These are phyloP conservation scores for Pyrgus malvae DNA, from an alignment of 2,888 invertebrate species.

Conservation along the genomic window DNA sequence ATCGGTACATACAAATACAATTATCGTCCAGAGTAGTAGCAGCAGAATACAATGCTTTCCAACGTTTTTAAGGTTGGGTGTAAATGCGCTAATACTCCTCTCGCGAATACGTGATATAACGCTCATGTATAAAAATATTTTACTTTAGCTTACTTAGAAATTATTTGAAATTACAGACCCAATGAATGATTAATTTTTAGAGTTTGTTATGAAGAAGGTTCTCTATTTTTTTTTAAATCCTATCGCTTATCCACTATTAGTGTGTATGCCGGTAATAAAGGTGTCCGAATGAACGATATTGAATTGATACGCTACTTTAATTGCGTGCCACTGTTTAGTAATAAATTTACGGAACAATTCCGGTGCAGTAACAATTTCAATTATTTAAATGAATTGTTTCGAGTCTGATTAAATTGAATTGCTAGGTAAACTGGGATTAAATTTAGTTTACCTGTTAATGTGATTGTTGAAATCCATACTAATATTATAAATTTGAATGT, in stretches of 20 bases:
- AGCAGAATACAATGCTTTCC: too few species aligned
- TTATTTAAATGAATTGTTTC: constrained; percentile 14
- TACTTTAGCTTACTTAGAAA: too few species aligned
- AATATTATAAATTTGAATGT: too few species aligned
- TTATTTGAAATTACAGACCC: too few species aligned
- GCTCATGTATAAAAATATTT: too few species aligned
- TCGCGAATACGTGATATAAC: too few species aligned
- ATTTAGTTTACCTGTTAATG: background rate
- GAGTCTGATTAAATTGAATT: constrained; percentile 11
- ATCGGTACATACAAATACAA: too few species aligned
- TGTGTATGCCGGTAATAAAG: constrained; percentile 5
- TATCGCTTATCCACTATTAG: background rate
- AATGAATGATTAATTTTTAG: too few species aligned
- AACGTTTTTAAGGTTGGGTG: too few species aligned
- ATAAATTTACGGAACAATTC: constrained; percentile 18
- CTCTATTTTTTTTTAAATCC: background rate
- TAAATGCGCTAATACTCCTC: too few species aligned
- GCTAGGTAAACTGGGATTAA: constrained; percentile 9
- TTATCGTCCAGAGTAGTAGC: too few species aligned
- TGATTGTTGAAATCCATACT: background rate
- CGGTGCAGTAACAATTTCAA: constrained; percentile 6
- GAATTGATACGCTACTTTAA: constrained; percentile 24
- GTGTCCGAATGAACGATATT: constrained; percentile 20
- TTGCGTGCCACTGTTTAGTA: constrained; percentile 19
- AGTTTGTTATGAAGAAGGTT: too few species aligned